Evolutionary conservation across 2,113 vertebrate genomes (phyloP).

Genomic region (Tricholaema leucomelas): DNA sequence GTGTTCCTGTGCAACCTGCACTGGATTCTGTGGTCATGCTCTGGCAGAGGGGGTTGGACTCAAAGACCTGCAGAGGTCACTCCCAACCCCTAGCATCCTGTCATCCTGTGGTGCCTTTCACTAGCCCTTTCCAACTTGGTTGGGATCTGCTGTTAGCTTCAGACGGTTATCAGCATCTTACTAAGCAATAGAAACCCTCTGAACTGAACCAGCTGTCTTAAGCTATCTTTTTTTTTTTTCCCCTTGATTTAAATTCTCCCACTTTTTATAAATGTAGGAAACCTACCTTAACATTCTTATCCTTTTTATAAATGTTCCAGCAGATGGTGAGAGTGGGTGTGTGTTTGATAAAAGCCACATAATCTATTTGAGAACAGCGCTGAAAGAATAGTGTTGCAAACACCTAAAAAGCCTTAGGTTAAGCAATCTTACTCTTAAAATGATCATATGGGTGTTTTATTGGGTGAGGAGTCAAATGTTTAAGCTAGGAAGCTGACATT

Average conservation of each 20-base stretch:
- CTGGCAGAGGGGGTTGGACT: no score
- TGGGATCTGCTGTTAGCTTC: neutral
- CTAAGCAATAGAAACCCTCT: neutral
- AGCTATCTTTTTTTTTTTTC: neutral
- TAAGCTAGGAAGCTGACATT: conserved; percentile 40
- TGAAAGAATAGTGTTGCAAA: conserved; percentile 56
- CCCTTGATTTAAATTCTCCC: conserved; percentile 15
- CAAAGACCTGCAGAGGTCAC: no score
- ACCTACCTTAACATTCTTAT: conserved; percentile 51
- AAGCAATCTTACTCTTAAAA: conserved; percentile 55
- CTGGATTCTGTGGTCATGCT: no score
- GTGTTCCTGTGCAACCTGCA: no score
- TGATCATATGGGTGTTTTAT: conserved; percentile 25
- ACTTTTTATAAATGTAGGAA: conserved; percentile 31
- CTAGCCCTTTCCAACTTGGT: no score
- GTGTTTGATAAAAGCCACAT: conserved; percentile 59
- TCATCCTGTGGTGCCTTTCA: no score
- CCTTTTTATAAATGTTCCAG: conserved; percentile 62
- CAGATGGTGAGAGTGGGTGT: conserved; percentile 64
- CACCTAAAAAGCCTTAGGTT: conserved; percentile 59
- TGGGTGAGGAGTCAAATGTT: conserved; percentile 35
- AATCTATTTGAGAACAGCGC: conserved; percentile 52
- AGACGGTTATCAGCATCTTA: neutral
- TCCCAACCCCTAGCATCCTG: no score
- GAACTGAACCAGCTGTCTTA: neutral